Base-by-base conservation (phyloP, 2,113 vertebrate species). In the Macroglossus sobrinus region DNA sequence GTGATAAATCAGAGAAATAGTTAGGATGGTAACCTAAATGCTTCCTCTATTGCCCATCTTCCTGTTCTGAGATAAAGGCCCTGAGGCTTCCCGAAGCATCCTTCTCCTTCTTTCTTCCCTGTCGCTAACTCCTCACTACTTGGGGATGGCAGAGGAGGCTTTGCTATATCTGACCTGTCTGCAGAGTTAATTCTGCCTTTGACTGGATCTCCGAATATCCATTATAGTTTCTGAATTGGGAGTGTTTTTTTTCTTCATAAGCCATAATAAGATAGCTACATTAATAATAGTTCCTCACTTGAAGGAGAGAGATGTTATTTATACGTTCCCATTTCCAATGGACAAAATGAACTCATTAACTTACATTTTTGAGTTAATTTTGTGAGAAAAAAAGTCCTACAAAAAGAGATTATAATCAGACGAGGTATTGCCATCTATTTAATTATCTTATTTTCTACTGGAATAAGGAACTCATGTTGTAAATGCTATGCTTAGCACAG, bases 301-400 rank as follows among this genome's bases (percentile, higher is more conserved):
- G 55, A 93, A 90, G 40, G 35, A 64, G 43, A 66, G n/a, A 64
- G n/a, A 79, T 66, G 13, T 55, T 57, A 91, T 74, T 90, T 84
- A 45, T 47, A 38, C n/a, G 35, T 75, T 96, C 43, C 19, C 47
- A 16, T 85, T 89, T 91, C 21, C 33, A 89, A 35, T 43, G 22
- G 14, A 82, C 61, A 45, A 86, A 90, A 33, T 80, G 7, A 97
- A 89, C 53, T 80, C 61, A 78, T 84, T 89, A 93, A 71, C 26
- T 89, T 95, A 86, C 3, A 96, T 94, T 89, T 74, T 74, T 95
- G 26, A 75, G 19, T n/a, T 93, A 80, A 82, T 95, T 84, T 96
- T 93, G 85, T 74, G 18, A 89, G 35, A 35, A 89, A 88, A 84
- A 81, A 78, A 0, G 3, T 21, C 5, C 68, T 50, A 35, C 15